Conservation (phyloP, 2,888 invertebrate species). For the Spisula subtruncata region DNA sequence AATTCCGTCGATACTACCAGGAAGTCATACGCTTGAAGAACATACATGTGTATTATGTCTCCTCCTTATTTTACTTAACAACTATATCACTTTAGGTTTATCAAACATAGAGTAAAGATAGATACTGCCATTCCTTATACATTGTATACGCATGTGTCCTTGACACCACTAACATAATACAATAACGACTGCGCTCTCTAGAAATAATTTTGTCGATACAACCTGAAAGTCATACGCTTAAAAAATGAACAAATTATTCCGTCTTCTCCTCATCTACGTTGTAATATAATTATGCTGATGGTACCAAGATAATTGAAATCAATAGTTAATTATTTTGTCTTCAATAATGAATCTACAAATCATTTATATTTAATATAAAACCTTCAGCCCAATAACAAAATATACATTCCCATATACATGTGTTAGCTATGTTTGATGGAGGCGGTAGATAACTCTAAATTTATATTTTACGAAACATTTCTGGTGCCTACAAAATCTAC, state of each 20-base stretch:
- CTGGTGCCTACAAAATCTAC: background rate
- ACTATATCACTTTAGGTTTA: no score
- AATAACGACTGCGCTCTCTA: no score
- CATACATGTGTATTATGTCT: no score
- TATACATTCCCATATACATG: background rate
- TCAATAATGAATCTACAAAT: background rate
- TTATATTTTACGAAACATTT: background rate
- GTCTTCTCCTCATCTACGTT: background rate
- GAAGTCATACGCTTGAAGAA: no score
- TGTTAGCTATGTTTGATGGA: background rate
- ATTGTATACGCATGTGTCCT: no score
- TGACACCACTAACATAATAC: no score
- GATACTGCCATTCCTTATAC: no score
- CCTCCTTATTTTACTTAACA: no score
- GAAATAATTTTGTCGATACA: background rate
- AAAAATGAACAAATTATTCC: background rate
- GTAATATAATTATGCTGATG: background rate
- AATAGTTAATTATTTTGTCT: slow-evolving; percentile 22
- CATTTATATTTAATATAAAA: background rate
- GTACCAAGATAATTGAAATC: background rate
- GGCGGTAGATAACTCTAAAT: background rate
- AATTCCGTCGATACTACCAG: no score
- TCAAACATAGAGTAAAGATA: no score
- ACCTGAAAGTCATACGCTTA: background rate
- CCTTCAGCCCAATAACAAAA: background rate